A percentile compares a stretch with the other conserved stretches of the same genome.
Conservation (phyloP, 1,140 invertebrate species). For the Aphaenogaster ashmeadi region DNA sequence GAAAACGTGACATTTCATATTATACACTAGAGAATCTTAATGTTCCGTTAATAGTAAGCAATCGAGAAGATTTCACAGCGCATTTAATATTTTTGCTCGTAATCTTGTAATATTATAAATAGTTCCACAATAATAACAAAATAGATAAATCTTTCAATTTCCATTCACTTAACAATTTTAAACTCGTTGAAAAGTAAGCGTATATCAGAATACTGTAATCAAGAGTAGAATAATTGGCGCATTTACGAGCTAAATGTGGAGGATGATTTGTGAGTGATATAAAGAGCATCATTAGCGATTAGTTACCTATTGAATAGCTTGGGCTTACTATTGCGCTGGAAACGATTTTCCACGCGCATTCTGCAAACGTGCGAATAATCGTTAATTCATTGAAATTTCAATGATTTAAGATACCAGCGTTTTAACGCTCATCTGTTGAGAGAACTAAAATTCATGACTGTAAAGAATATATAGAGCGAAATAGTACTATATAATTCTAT, state of each 20-base stretch:
- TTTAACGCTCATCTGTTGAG: neutral
- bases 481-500: neutral
- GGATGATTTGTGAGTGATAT: conserved; percentile 23
- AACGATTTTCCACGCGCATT: conserved; percentile 7
- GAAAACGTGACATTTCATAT: conserved; percentile 41
- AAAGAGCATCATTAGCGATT: conserved; percentile 21
- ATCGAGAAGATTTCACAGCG: neutral
- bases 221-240: neutral
- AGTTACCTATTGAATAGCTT: conserved; percentile 32
- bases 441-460: neutral
- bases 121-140: neutral
- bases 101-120: conserved; percentile 16
- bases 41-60: neutral
- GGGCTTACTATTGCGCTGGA: neutral
- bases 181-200: neutral
- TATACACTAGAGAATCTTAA: conserved; percentile 10
- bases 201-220: conserved; percentile 8
- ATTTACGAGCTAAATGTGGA: neutral
- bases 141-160: neutral
- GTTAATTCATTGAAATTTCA: neutral
- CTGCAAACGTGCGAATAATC: neutral
- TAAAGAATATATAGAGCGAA: neutral
- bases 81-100: neutral
- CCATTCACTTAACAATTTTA: neutral
- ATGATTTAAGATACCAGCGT: neutral